Evolutionary conservation across 2,797 vertebrate genomes (phyloP).

Genomic region (Pogonophryne albipinna): DNA sequence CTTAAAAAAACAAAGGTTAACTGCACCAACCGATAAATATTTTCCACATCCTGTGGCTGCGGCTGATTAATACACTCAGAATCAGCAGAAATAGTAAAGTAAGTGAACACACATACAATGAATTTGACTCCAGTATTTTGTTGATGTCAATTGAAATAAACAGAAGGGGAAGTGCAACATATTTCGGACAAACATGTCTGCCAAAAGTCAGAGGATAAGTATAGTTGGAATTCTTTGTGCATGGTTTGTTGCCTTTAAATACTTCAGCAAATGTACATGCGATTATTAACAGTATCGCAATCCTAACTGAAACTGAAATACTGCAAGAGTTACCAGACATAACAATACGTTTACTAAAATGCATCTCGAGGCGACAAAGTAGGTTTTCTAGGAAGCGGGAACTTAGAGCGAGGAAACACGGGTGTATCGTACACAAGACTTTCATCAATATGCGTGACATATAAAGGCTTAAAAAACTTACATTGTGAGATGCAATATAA

Average conservation of each 20-base stretch:
- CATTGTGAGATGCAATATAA: too few relatives aligned
- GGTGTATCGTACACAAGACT: too few relatives aligned
- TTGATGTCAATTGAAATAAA: too few relatives aligned
- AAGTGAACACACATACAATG: too few relatives aligned
- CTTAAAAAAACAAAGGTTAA: slow-evolving; percentile 26
- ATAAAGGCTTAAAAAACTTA: too few relatives aligned
- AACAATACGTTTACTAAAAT: slow-evolving; percentile 6
- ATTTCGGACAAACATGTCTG: slow-evolving; percentile 17
- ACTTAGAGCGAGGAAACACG: too few relatives aligned
- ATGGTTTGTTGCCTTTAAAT: too few relatives aligned
- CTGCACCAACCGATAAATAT: slow-evolving; percentile 10
- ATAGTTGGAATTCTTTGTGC: neutral
- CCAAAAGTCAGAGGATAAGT: slow-evolving; percentile 10
- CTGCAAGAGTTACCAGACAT: neutral
- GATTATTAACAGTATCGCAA: neutral
- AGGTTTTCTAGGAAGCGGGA: too few relatives aligned
- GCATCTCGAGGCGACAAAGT: too few relatives aligned
- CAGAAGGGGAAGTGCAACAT: neutral
- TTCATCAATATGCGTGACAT: too few relatives aligned
- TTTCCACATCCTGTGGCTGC: neutral
- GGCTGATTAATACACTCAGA: neutral
- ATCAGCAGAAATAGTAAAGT: too few relatives aligned
- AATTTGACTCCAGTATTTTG: too few relatives aligned
- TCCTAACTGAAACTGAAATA: neutral
- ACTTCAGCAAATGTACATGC: slow-evolving; percentile 19